Evolutionary conservation across 2,797 vertebrate species (phyloP).

Genomic region (Notolepis coatsorum): DNA sequence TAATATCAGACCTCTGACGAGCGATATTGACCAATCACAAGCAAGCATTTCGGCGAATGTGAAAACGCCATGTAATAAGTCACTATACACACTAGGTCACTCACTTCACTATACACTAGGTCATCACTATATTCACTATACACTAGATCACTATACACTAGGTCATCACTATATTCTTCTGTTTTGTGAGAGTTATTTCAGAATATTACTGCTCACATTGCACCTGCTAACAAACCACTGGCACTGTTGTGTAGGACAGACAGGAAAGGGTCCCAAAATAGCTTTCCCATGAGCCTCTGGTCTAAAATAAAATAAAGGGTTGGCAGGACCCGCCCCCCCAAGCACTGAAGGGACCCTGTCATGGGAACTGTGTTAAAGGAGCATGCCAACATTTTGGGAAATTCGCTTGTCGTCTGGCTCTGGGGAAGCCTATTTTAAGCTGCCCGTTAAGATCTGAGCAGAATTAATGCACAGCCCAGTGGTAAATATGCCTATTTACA

Average conservation of each 20-base stretch:
- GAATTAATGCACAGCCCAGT: conserved; percentile 55
- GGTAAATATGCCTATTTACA: conserved; percentile 57
- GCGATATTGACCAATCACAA: too few relatives aligned
- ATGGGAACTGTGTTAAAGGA: conserved; percentile 84
- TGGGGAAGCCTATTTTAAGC: too few relatives aligned
- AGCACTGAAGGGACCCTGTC: conserved; percentile 71
- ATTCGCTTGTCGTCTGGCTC: too few relatives aligned
- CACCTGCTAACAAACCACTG: conserved; percentile 80
- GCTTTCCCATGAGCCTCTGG: conserved; percentile 86
- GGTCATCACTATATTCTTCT: too few relatives aligned
- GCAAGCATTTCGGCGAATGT: too few relatives aligned
- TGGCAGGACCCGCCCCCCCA: conserved; percentile 75
- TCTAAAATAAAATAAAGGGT: conserved; percentile 80
- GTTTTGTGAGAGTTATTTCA: conserved; percentile 49
- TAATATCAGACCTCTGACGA: too few relatives aligned
- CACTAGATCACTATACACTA: too few relatives aligned
- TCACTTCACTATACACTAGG: too few relatives aligned
- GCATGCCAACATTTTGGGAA: too few relatives aligned
- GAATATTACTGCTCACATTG: conserved; percentile 54
- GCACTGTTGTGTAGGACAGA: conserved; percentile 69
- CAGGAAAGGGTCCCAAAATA: conserved; percentile 81
- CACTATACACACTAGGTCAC: too few relatives aligned
- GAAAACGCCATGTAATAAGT: too few relatives aligned
- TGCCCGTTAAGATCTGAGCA: conserved; percentile 72
- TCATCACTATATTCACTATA: too few relatives aligned